phyloP scores from a whole-genome alignment of 1,140 invertebrate species.

The Eupeodes corollae region DNA sequence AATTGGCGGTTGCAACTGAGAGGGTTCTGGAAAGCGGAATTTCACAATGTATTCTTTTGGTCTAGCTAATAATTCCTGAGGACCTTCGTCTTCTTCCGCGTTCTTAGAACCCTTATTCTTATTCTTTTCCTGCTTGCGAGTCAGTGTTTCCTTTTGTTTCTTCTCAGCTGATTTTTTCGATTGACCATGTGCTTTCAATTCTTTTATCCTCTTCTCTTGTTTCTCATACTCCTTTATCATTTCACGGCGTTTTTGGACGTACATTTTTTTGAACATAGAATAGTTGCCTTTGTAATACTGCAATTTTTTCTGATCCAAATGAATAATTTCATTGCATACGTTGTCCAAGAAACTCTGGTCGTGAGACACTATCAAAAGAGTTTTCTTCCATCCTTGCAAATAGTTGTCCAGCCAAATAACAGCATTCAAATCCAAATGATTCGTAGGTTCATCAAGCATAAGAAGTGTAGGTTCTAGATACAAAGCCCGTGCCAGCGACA shows the following conservation, averaged over 20 bases:
- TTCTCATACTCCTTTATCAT: constrained; percentile 97
- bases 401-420: constrained; percentile 99
- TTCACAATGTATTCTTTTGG: constrained; percentile 94
- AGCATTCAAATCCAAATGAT: constrained; percentile 91
- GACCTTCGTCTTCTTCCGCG: constrained; percentile 71
- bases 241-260: constrained; percentile 88
- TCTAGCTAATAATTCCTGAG: constrained; percentile 70
- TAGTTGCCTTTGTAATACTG: constrained; percentile 98
- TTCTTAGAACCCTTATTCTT: constrained; percentile 65
- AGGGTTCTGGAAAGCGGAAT: constrained; percentile 91
- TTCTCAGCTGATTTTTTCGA: constrained; percentile 92
- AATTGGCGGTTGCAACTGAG: constrained; percentile 89
- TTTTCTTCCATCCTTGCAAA: constrained; percentile 96
- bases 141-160: constrained; percentile 83
- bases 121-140: constrained; percentile 90
- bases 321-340: constrained; percentile 97
- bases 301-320: constrained; percentile 88
- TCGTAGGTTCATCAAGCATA: constrained; percentile 93
- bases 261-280: constrained; percentile 98
- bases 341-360: constrained; percentile 99
- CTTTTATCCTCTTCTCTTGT: constrained; percentile 90
- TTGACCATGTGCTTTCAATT: constrained; percentile 87
- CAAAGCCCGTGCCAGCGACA: constrained; percentile 81
- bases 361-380: constrained; percentile 93
- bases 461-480: constrained; percentile 90